Evolutionary conservation across 2,113 vertebrate genomes (phyloP), one percentile per base, ranked within the genome.

Genomic region (Oncorhynchus clarkii): DNA sequence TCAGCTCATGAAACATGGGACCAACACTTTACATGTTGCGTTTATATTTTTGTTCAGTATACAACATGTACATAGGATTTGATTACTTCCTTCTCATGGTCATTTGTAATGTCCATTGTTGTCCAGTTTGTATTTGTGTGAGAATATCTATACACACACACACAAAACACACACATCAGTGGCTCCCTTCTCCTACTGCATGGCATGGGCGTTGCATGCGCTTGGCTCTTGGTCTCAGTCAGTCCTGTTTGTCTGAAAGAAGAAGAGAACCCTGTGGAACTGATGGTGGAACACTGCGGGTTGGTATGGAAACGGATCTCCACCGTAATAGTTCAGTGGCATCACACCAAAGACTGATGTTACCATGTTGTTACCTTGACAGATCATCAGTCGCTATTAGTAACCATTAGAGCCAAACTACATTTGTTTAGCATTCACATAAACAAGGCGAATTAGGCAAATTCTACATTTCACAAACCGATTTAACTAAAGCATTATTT

Each of bases 291-390:
- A 81, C 86, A 76, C 79, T 78, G 81, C 89, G 80, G 93, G 93
- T 94, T 94, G 92, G 93, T 94, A 94, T 93, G 81, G 80, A 85
- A 76, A 77, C 34, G 76, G 59, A 62, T 11, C 59, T 22, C 59
- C 59, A 12, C 18, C 6, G n/a, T 14, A 60, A 67, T 71, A 75
- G 54, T 26, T 86, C 51, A 76, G 9, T 45, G 76, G 70, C 81
- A 78, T 84, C 80, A 83, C 79, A 82, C 75, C 70, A 79, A 45
- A 45, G 62, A 45, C n/a, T 48, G 78, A 75, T 57, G 79, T 34
- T 20, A 64, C 67, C 51, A 68, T 62, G 39, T 82, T 82, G 78
- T 67, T 67, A 27, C 11, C 22, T 18, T 18, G 29, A 14, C 18
- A 5, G 29, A 26, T n/a, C 24, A n/a, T 24, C 77, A 80, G 80